Conservation (phyloP, 2,113 vertebrate genomes). For the Sapayoa aenigma region DNA sequence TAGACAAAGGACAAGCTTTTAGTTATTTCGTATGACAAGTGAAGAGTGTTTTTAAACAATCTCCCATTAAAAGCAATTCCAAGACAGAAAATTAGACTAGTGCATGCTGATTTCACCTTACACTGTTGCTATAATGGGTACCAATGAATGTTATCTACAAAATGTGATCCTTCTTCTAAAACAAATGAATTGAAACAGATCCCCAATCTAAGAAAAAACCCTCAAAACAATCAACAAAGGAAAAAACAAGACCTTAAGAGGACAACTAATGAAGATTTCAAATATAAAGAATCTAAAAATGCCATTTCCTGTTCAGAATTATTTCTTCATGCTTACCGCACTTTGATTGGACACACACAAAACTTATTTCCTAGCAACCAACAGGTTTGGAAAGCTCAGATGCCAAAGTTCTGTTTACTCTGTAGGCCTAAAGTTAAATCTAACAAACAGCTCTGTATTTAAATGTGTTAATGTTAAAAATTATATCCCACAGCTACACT, state of each 20-base stretch:
- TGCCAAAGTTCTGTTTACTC: slow-evolving; percentile 65
- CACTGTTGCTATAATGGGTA: neutral
- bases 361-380: slow-evolving; percentile 65
- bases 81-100: slow-evolving; percentile 10
- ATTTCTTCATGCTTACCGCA: slow-evolving; percentile 39
- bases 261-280: slow-evolving; percentile 3
- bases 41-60: neutral
- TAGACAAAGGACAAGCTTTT: slow-evolving; percentile 48
- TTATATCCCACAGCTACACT: slow-evolving; percentile 80
- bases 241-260: neutral
- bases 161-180: neutral
- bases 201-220: neutral
- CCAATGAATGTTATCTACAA: neutral
- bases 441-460: slow-evolving; percentile 87
- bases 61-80: slow-evolving; percentile 5
- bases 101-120: slow-evolving; percentile 1
- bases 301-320: slow-evolving; percentile 52
- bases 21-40: neutral
- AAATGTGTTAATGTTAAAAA: slow-evolving; percentile 88
- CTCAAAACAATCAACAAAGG: neutral
- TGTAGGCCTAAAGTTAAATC: slow-evolving; percentile 78
- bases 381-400: slow-evolving; percentile 70
- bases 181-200: neutral
- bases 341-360: slow-evolving; percentile 42
- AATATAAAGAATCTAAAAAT: slow-evolving; percentile 44